Evolutionary conservation across 2,888 invertebrate species (phyloP), one percentile per base, ranked within the genome.

Genomic region (Rhagophthalmus giganteus): DNA sequence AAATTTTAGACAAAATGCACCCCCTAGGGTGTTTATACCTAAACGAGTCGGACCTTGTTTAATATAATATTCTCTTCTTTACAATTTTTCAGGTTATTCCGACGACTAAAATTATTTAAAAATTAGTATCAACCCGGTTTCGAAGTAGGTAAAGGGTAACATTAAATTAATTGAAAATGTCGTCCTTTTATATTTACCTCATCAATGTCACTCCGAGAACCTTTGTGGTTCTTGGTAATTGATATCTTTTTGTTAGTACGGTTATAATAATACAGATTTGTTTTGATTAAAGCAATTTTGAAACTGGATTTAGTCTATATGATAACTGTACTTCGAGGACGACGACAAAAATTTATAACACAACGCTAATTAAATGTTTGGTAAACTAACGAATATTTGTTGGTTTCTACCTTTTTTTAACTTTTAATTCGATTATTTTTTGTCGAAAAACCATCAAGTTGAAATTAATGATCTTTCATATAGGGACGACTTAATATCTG

Each of bases 141-240:
- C 27, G 32, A 16, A 20, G n/a, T n/a, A n/a, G 34, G 37, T 30
- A 12, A 9, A 38, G 33, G 38, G 37, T 41, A 33, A 37, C 46
- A 42, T 52, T 47, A 52, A 37, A 41, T 52, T 46, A 52, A 46
- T 46, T 35, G 15, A 40, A 34, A 41, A 51, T 40, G 44, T 26
- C 38, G 37, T 33, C 38, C 40, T 33, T 41, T 38, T 37, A 38
- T 25, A 39, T 24, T 40, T 35, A 30, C 25, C 51, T 26, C 45
- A 40, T 46, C 42, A 41, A 25, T 47, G 52, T 52, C 52, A 47
- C 47, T 37, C 39, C 26, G 12, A 37, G 51, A 40, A 45, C 41
- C 46, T 45, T 40, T 51, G 51, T 35, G 51, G 39, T 45, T 34
- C 45, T 13, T 37, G 5, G 27, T 51, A 51, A 51, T 51, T 51